Percentiles rank a stretch among this genome's conserved stretches.
These are phyloP conservation scores for Ia io DNA, from an alignment of 2,113 vertebrate species.

Conservation along the genomic window DNA sequence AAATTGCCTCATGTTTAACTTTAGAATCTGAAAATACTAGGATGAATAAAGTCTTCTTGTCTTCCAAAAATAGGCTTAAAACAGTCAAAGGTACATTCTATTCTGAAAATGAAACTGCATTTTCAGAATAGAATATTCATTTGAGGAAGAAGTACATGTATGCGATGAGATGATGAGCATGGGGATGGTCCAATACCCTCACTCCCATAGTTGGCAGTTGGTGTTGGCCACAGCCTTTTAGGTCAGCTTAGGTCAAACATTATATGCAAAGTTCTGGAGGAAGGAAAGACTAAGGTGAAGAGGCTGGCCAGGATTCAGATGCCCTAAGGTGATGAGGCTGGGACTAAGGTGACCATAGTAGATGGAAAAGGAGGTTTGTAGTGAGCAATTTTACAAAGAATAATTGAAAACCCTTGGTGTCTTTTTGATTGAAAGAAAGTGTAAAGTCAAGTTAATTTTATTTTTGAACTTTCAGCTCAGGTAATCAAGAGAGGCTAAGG, in stretches of 20 bases:
- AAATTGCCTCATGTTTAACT: neutral
- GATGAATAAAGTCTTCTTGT: neutral
- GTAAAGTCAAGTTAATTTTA: neutral
- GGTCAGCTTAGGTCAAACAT: neutral
- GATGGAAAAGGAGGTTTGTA: neutral
- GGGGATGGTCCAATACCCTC: neutral
- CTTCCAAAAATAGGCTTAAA: neutral
- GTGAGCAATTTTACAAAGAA: neutral
- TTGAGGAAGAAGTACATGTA: neutral
- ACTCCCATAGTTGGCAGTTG: fast-evolving
- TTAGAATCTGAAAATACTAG: neutral
- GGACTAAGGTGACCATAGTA: fast-evolving
- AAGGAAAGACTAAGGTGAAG: fast-evolving
- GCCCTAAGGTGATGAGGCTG: too few species aligned
- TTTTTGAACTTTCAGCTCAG: neutral
- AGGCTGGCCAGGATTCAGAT: neutral
- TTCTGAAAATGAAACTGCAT: neutral
- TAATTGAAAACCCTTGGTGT: neutral
- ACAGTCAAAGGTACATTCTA: neutral
- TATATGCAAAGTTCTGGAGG: too few species aligned
- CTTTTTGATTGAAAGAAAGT: neutral
- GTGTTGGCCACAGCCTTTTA: neutral
- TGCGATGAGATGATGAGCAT: neutral
- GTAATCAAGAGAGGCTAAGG: neutral
- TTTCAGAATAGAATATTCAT: too few species aligned